Conservation (phyloP, 2,113 vertebrate species). For the Isurus oxyrinchus region DNA sequence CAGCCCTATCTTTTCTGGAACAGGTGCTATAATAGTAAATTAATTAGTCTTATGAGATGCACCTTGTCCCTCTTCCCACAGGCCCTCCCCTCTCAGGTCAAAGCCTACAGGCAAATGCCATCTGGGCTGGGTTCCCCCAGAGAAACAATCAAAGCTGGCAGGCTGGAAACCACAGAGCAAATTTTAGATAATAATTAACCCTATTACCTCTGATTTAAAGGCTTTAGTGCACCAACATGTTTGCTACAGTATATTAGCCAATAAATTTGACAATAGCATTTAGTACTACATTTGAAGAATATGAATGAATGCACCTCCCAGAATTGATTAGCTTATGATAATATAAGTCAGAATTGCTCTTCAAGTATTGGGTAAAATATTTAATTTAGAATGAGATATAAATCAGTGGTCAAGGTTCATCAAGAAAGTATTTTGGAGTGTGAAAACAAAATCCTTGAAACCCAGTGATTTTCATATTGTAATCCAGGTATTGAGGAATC, state of each 20-base stretch:
- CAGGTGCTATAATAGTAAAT: conserved; percentile 99
- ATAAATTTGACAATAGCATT: neutral
- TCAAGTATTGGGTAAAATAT: neutral
- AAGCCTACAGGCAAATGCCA: conserved; percentile 87
- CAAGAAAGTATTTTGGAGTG: neutral
- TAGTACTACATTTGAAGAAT: neutral
- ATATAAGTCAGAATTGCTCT: neutral
- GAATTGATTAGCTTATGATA: conserved; percentile 17
- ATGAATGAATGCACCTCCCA: neutral
- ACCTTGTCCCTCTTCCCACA: conserved; percentile 87
- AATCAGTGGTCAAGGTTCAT: neutral
- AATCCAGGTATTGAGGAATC: neutral
- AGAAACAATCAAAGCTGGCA: conserved; percentile 74
- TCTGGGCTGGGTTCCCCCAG: conserved; percentile 82
- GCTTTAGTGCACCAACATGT: conserved; percentile 26
- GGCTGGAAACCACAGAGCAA: conserved; percentile 76
- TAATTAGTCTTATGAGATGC: conserved; percentile 97
- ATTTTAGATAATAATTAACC: conserved; percentile 98
- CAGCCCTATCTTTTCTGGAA: conserved; percentile 94
- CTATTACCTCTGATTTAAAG: conserved; percentile 74
- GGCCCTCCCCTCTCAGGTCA: conserved; percentile 75
- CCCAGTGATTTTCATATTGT: neutral
- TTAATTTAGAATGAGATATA: conserved; percentile 11
- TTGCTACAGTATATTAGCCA: conserved; percentile 11
- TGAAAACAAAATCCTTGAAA: conserved; percentile 24